Base-by-base conservation (phyloP, 1,140 invertebrate genomes). In the Danaus melanippus region DNA sequence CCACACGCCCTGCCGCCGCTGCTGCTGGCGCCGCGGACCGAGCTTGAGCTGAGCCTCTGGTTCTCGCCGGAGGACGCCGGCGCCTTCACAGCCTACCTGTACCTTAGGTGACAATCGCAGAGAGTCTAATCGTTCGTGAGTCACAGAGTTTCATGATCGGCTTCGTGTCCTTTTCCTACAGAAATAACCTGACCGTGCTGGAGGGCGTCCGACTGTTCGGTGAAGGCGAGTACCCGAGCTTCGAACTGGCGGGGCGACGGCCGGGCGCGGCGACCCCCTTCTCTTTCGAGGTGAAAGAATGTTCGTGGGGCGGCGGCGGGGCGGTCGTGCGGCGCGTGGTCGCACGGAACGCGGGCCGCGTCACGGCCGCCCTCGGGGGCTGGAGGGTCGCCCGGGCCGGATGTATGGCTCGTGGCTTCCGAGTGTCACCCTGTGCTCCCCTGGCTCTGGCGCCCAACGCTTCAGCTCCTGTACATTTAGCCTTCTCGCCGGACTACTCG, bases 141-240 rank as follows among this genome's bases (percentile, higher is more conserved):
- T 40, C 41, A 5, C 17, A 5, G 8, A 58, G 43, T 41, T 12
- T 40, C 17, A 51, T 17, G 10, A 49, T 12, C 11, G 15, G 15
- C 15, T 1, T 15, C n/a, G 43, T 55, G 0, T 45, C 21, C 21
- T 47, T 46, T 32, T 9, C 11, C 83, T 87, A 55, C 81, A 94
- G 97, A 68, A 99, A 98, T 82, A 99, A 99, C 84, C 88, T 99
- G 64, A 99, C 97, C 0, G 92, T 96, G 46, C 86, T 98, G 64
- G 97, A 99, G 86, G 91, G 92, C 10, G 84, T 98, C 10, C 91
- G 93, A 62, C 73, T 99, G 32, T 91, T 91, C 47, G 97, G 96
- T 0, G 90, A 93, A 66, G 96, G 96, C 10, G 95, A 94, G 1
- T 82, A 92, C 62, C 95, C 96, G 9, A 92, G 95, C 77, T 94